Percentiles rank a stretch among this genome's conserved stretches.
phyloP scores from a whole-genome alignment of 1,140 invertebrate genomes.

The Leptinotarsa texana region DNA sequence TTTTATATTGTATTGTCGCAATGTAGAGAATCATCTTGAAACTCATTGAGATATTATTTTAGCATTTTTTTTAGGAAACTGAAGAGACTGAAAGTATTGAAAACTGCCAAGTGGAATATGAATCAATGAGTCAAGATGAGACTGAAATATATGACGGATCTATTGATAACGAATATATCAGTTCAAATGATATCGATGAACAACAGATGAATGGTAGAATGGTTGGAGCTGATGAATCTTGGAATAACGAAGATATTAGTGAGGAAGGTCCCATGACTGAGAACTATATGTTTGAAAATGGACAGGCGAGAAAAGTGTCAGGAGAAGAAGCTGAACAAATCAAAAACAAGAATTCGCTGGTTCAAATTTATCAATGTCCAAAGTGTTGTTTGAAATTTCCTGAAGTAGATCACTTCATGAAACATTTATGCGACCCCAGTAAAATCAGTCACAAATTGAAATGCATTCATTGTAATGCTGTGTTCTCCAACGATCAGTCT shows the following conservation, averaged over 20 bases:
- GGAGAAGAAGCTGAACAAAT: slow-evolving; percentile 33
- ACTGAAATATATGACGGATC: neutral
- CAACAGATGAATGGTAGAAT: slow-evolving; percentile 60
- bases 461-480: slow-evolving; percentile 57
- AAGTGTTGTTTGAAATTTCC: slow-evolving; percentile 47
- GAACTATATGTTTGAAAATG: slow-evolving; percentile 21
- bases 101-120: neutral
- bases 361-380: slow-evolving; percentile 46
- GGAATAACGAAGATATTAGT: slow-evolving; percentile 49
- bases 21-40: too few relatives aligned
- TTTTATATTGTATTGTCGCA: too few relatives aligned
- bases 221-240: slow-evolving; percentile 62
- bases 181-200: slow-evolving; percentile 52
- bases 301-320: slow-evolving; percentile 34
- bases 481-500: slow-evolving; percentile 57
- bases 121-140: slow-evolving; percentile 3
- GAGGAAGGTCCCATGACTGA: slow-evolving; percentile 15
- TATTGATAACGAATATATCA: neutral
- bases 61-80: neutral
- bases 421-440: slow-evolving; percentile 43
- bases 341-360: slow-evolving; percentile 31
- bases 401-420: slow-evolving; percentile 42
- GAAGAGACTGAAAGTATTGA: neutral
- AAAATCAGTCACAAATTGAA: slow-evolving; percentile 53
- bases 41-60: too few relatives aligned